Base-by-base conservation (phyloP, 2,888 invertebrate genomes). In the Callinectes sapidus region DNA sequence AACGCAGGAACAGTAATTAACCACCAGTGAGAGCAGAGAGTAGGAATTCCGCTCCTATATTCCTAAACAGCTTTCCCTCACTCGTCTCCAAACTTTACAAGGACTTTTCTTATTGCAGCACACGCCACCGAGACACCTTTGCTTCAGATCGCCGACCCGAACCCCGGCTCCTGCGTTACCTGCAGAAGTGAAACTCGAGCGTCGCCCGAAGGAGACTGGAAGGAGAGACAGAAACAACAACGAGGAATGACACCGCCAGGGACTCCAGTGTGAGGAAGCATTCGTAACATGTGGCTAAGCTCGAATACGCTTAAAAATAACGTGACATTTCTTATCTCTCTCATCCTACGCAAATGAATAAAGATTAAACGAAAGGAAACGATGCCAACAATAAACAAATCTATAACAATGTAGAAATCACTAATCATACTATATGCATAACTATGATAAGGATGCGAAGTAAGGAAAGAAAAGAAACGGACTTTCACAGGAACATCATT, bases 91-190 rank as follows among this genome's bases (percentile, higher is more conserved):
- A 14, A 16, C 16, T 81, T 90, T 48, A 48, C 3, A 85, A 55
- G 0, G 28, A 32, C 23, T 28, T 55, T 81, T 0, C 54, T 39
- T 23, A 48, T 61, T 42, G 5, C 92, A 92, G 92, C 32, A 5
- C 88, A 54, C 39, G 85, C 18, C 10, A 42, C 42, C 18, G 35
- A 90, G 90, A 92, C n/a, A 28, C 61, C 16, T 92, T 86, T 35
- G n/a, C 81, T 71, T 16, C 89, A 39, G 90, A 92, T n/a, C 92
- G 61, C 28, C 92, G 92, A 32, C 92, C 92, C 23, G 89, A 90
- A 35, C 92, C 92, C 23, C 92, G 89, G 23, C 92, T 92, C 18
- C 87, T 92, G 3, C 90, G 92, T 16, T 92, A 66, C 54, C 90
- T 92, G 86, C 89, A 92, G 71, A 90, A 92, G 71, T 90, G 71